These are phyloP conservation scores for Pipra filicauda DNA, from an alignment of 2,113 vertebrate genomes.

Conservation along the genomic window DNA sequence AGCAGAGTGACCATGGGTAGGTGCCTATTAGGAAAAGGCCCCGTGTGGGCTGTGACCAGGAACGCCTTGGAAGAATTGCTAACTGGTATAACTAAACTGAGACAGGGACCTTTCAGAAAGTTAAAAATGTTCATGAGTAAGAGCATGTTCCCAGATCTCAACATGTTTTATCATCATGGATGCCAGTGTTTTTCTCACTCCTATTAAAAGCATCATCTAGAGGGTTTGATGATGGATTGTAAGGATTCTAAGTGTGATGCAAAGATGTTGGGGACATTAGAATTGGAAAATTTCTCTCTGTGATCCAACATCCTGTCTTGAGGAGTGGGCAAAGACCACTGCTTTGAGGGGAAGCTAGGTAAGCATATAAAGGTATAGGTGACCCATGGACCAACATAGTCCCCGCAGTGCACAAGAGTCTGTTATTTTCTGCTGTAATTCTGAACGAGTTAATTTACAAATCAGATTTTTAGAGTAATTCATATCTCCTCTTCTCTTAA, in stretches of 20 bases:
- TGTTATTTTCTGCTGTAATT: neutral
- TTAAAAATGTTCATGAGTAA: neutral
- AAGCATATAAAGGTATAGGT: neutral
- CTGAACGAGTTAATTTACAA: neutral
- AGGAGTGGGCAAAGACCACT: neutral
- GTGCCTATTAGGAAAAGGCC: neutral
- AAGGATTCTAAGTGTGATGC: neutral
- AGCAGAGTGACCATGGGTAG: neutral
- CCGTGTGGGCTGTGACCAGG: accelerated
- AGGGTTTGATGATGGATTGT: neutral
- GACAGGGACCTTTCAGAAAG: neutral
- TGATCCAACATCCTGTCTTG: neutral
- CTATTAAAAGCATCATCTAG: neutral
- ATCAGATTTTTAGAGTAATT: neutral
- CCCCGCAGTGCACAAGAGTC: neutral
- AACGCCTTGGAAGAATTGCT: neutral
- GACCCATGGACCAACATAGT: neutral
- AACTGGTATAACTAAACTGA: neutral
- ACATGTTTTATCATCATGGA: neutral
- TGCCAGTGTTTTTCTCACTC: neutral
- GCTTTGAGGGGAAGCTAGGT: neutral
- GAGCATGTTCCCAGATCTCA: accelerated
- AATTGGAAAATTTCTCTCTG: neutral
- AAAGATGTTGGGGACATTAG: neutral
- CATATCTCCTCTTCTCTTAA: neutral